Base-by-base conservation (phyloP, 2,113 vertebrate genomes). In the Clarias magur region DNA sequence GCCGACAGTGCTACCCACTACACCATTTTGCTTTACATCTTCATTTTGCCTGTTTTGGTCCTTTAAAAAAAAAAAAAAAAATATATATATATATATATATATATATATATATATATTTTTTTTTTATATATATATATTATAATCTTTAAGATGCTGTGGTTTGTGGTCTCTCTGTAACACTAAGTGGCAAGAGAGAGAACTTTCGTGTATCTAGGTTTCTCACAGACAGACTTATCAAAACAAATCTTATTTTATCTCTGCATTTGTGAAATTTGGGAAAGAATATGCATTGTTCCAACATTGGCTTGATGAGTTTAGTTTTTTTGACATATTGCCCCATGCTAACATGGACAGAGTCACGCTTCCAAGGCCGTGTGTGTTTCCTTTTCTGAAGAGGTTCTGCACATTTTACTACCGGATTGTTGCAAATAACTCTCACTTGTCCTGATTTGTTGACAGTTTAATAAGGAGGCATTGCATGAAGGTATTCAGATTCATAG, bases 401-500 rank as follows among this genome's bases (percentile, higher is more conserved):
- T 75, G 23, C 48, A 54, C 73, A 76, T 54, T 15, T 27, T 78
- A 25, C 16, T 16, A 13, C 48, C 25, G 53, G 75, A 78, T 78
- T n/a, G 19, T 9, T 79, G 53, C 76, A 23, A 73, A 70, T 67
- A 25, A 72, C n/a, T 72, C 60, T 42, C 25, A 19, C 23, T n/a
- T n/a, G 57, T 25, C 70, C 68, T 27, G 23, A 62, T 73, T 60
- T n/a, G 68, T 60, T 62, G 70, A 85, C 56, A 62, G 83, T 59
- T 73, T 42, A 42, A 60, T 56, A 59, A 25, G 11, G 16, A 84
- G n/a, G 48, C 13, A 27, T 67, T 68, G 42, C 38, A 1, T 68
- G 30, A 67, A 53, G 48, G 60, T 67, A 27, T 67, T 67, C 34
- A 84, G 65, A 53, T 17, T 68, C 16, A 80, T 17, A 59, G 82